A percentile compares a stretch with the other conserved stretches of the same genome.
phyloP scores from a whole-genome alignment of 64 coral and sea anemone species.

The Actinia tenebrosa region DNA sequence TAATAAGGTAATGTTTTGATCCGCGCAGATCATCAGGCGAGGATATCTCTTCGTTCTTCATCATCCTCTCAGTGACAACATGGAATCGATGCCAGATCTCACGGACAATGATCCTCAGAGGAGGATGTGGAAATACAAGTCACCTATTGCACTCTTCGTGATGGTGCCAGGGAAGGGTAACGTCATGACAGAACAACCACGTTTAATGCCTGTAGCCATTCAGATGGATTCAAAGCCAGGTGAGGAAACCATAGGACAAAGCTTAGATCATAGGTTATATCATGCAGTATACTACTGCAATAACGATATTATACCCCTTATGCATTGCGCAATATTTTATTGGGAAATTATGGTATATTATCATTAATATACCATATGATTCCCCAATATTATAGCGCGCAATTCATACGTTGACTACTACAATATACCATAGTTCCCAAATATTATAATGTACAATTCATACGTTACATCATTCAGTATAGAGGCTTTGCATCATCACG shows the following conservation, averaged over 20 bases:
- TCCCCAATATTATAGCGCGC: too few species aligned
- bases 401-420: too few species aligned
- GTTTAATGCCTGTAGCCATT: constrained; percentile 31
- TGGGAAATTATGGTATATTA: too few species aligned
- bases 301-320: too few species aligned
- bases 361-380: too few species aligned
- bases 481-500: too few species aligned
- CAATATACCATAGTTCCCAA: too few species aligned
- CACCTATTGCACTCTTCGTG: constrained; percentile 47
- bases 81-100: constrained; percentile 9
- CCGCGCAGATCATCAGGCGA: constrained; percentile 3
- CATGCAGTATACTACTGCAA: too few species aligned
- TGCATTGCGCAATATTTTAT: too few species aligned
- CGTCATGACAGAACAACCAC: background rate
- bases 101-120: constrained; percentile 25
- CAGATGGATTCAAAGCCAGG: constrained; percentile 37
- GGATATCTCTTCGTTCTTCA: constrained; percentile 28
- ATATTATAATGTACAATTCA: too few species aligned
- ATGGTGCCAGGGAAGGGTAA: background rate
- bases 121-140: constrained; percentile 37
- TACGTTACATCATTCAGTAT: too few species aligned
- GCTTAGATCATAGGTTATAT: too few species aligned
- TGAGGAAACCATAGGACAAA: background rate
- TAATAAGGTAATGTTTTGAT: background rate
- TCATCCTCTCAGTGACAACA: constrained; percentile 20